A percentile compares a stretch with the other conserved stretches of the same genome.
Conservation (phyloP, 2,797 vertebrate genomes). For the Takifugu rubripes region DNA sequence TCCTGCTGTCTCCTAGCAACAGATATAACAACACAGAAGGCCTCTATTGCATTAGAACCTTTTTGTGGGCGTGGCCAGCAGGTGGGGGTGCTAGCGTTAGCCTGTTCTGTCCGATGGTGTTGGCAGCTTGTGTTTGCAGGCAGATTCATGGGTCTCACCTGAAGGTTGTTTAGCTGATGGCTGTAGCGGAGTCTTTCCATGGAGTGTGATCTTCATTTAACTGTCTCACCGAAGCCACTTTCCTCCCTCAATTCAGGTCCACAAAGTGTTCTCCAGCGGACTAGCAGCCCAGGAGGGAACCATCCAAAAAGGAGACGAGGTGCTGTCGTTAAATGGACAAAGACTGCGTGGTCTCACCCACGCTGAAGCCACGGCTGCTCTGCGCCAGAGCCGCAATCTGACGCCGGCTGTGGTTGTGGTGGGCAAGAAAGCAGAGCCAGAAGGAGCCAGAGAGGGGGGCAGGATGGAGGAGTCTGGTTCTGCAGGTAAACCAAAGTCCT, state of each 20-base stretch:
- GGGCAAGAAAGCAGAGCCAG: slow-evolving; percentile 68
- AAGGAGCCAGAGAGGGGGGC: slow-evolving; percentile 17
- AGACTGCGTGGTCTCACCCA: slow-evolving; percentile 84
- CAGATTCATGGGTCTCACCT: too few species aligned
- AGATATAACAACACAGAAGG: too few species aligned
- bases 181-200: too few species aligned
- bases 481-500: slow-evolving; percentile 34
- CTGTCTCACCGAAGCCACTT: too few species aligned
- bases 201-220: too few species aligned
- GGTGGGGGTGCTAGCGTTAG: too few species aligned
- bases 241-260: slow-evolving; percentile 74
- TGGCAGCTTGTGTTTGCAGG: too few species aligned
- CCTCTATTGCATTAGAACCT: too few species aligned
- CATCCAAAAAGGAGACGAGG: slow-evolving; percentile 89
- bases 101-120: too few species aligned
- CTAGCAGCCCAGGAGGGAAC: slow-evolving; percentile 92
- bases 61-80: too few species aligned
- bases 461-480: slow-evolving; percentile 21
- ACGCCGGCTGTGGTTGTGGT: slow-evolving; percentile 87
- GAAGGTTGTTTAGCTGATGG: too few species aligned
- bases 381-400: slow-evolving; percentile 83
- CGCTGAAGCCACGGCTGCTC: slow-evolving; percentile 76
- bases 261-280: slow-evolving; percentile 86
- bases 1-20: too few species aligned
- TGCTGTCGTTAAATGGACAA: slow-evolving; percentile 92